Evolutionary conservation across 92 coral and sea anemone species (phyloP), one percentile per base, ranked within the genome.

Genomic region (Bergia sp.): DNA sequence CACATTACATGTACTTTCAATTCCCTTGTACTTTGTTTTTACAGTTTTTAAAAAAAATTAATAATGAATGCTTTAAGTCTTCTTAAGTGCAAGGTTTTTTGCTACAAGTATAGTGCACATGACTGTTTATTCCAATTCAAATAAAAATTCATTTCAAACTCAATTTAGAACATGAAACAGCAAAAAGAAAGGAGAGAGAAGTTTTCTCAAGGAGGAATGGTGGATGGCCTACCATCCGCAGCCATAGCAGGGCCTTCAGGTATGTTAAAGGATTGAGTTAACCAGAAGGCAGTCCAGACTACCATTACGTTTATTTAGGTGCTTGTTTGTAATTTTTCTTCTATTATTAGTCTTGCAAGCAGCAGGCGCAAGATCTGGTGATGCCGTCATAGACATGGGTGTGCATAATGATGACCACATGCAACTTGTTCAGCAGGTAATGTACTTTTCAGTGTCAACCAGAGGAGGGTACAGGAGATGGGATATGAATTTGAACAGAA

Each of bases 141-240:
- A 29, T 39, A 53, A 53, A 12, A 53, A 10, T 20, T 71, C n/a
- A 50, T 73, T 81, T 66, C 21, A 39, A 36, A 64, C 20, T 49
- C 42, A 77, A 40, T 47, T 29, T 55, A 97, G 99, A 97, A 97
- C 88, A 93, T 97, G 36, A 97, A 97, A 85, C 99, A 97, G 81
- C 99, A 97, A 92, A 97, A 96, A 77, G 97, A 94, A 79, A 90
- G 99, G 87, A 90, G 99, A 92, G 98, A 97, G 18, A 90, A 97
- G 86, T 97, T 97, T 89, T 97, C 98, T 36, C 98, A 97, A 55
- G 99, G 98, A 29, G 95, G 97, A 38, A 92, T 95, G 45, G 93
- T 90, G 15, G 96, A 93, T 85, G 89, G 94, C 55, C 78, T 94
- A 4, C 92, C 95, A 13, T 90, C 96, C 2, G 89, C 95, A 3